Evolutionary conservation across 1,140 invertebrate genomes (phyloP).

Genomic region (Vanessa atalanta): DNA sequence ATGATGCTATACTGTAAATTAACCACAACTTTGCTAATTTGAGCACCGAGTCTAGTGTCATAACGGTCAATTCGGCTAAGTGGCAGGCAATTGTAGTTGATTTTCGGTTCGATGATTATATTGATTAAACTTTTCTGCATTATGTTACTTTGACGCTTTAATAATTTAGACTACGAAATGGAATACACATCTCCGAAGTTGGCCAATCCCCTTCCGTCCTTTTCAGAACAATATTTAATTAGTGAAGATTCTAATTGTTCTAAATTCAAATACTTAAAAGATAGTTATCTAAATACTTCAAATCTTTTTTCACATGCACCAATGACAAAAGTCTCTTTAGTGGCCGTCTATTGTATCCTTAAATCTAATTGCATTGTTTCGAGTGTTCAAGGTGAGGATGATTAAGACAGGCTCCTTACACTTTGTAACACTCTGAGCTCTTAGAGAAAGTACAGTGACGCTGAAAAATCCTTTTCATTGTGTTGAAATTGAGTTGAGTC

Average conservation of each 20-base stretch:
- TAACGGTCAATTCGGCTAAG: no score
- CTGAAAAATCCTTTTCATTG: conserved; percentile 6
- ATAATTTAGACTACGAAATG: no score
- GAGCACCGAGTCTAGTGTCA: no score
- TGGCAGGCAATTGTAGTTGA: no score
- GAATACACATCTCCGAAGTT: no score
- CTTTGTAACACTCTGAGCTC: conserved; percentile 14
- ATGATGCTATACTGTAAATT: no score
- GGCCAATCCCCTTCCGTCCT: no score
- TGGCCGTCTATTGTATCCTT: conserved; percentile 36
- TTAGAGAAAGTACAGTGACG: conserved; percentile 10
- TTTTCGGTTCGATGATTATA: no score
- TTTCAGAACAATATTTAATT: no score
- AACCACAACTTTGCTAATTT: no score
- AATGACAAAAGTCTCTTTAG: conserved; percentile 12
- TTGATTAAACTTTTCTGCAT: no score
- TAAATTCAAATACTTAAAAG: not conserved
- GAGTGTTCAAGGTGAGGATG: conserved; percentile 37
- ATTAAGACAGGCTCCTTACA: conserved; percentile 31
- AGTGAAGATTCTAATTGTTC: not conserved
- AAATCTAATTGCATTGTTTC: conserved; percentile 43
- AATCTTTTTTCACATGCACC: conserved; percentile 15
- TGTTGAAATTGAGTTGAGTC: conserved; percentile 11
- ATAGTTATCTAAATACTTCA: not conserved
- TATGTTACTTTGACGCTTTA: no score